Evolutionary conservation across 37 sponge, comb jelly and placozoan species (phyloP), one percentile per base, ranked within the genome.

Genomic region (Aplysina aerophoba): DNA sequence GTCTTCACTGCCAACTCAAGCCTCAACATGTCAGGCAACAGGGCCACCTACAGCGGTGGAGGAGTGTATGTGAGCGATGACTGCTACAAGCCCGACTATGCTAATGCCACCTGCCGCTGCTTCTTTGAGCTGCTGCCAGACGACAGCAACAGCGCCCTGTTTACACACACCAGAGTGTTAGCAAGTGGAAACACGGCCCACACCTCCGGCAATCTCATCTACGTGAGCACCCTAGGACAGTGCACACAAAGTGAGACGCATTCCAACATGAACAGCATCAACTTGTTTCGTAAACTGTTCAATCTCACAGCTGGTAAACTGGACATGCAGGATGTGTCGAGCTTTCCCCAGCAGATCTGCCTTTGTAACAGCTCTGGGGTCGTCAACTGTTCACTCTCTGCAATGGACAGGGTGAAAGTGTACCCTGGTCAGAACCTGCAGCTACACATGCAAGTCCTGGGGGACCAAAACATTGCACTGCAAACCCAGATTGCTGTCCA

Each of bases 381-480:
- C 4, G 4, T 69, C 30, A 35, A 30, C 35, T 69, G 34, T 12
- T n/a, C 34, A 31, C 31, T 35, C 71, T 1, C 31, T 30, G 34
- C 34, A 69, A 17, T 44, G 50, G 8, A 44, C 50, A 44, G 6
- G 50, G 50, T 44, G 50, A 1, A 34, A 1, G 44, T 75, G 24
- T 75, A 75, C 24, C 78, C 78, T 41, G 78, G 78, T 12, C 78
- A 75, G 25, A 75, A 75, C 15, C 33, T 75, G 54, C 1, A 25
- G 2, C 22, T 75, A 2, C 3, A 11, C 1, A 12, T 75, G 15
- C 17, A 4, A 3, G 78, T 75, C 3, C 54, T 36, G 13, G 78
- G 78, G 24, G 78, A 75, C 54, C 33, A 41, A 24, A 40, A 75
- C 33, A 1, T 69, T 35, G 6, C 34, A 16, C 71, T 69, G 0